Percentiles rank a stretch among this genome's conserved stretches.
These are phyloP conservation scores for Nothocercus julius DNA, from an alignment of 2,113 vertebrate genomes.

Conservation along the genomic window DNA sequence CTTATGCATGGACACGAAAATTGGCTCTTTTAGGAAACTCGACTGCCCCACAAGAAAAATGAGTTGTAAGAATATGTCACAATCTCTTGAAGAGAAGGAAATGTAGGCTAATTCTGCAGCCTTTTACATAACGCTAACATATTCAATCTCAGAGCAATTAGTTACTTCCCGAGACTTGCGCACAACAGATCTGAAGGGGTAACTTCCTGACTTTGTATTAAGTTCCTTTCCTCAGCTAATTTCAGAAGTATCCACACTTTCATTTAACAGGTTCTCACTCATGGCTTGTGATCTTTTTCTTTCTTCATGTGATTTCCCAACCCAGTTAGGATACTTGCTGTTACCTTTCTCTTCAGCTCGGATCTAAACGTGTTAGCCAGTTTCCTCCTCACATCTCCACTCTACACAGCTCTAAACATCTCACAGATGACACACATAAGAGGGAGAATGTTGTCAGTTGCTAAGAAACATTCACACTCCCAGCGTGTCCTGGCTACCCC, in stretches of 20 bases:
- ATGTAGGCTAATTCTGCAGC: background rate
- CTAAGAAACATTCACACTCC: background rate
- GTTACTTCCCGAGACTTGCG: background rate
- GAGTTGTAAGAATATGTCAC: background rate
- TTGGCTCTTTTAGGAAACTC: background rate
- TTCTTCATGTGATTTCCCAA: background rate
- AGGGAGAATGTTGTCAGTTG: background rate
- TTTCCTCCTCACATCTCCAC: background rate
- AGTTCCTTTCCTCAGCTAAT: background rate
- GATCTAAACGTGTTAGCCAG: background rate
- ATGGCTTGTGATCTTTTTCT: background rate
- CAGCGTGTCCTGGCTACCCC: accelerated
- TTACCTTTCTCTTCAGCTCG: background rate
- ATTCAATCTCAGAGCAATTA: background rate
- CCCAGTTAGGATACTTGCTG: accelerated
- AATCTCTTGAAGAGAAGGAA: background rate
- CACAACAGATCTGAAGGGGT: background rate
- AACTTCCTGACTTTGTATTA: background rate
- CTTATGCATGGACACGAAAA: background rate
- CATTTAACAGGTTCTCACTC: background rate
- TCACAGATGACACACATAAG: background rate
- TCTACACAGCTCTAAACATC: background rate
- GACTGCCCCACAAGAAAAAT: background rate
- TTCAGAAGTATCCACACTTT: background rate
- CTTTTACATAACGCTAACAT: background rate